Evolutionary conservation across 1,140 invertebrate species (phyloP), one percentile per base, ranked within the genome.

Genomic region (Penaeus chinensis): DNA sequence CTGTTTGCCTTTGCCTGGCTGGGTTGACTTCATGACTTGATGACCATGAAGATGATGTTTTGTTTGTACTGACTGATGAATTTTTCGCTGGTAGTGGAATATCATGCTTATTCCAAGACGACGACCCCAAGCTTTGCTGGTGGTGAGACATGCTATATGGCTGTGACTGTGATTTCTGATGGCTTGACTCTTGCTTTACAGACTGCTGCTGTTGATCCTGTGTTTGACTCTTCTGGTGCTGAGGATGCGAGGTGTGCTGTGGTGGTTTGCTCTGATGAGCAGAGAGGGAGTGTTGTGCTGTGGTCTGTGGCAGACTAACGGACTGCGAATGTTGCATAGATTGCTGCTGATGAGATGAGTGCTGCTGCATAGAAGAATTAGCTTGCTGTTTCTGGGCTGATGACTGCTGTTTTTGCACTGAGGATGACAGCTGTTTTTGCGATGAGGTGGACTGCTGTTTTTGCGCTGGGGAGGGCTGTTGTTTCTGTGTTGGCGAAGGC

Each of bases 21-120:
- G 81, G 60, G 22, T 69, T 77, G 20, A 77, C 71, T 47, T 87
- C 86, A 82, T 82, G 80, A 77, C 86, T 54, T 2, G 80, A 62
- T 27, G 65, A 69, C 86, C 86, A 87, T 32, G 80, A 81, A 18
- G 85, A 76, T 18, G 77, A 71, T 27, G 69, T 82, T 76, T 87
- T 87, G 80, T 82, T 87, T 82, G 86, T 78, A 82, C 86, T 82
- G 54, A 69, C 47, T 74, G 86, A 74, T 27, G 86, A 87, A 24
- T 37, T 82, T 76, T 82, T 82, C 18, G 86, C 37, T 71, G 42
- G 77, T 32, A 78, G 4, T 3, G 86, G 24, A 60, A 78, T 24
- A 18, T 87, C 86, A 19, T 27, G 24, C 60, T 71, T 65, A 62
- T 62, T 82, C 86, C 86, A 87, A 24, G 77, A 71, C 16, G 78